These are phyloP conservation scores for Ophiodon elongatus DNA, from an alignment of 2,113 vertebrate species.

Conservation along the genomic window DNA sequence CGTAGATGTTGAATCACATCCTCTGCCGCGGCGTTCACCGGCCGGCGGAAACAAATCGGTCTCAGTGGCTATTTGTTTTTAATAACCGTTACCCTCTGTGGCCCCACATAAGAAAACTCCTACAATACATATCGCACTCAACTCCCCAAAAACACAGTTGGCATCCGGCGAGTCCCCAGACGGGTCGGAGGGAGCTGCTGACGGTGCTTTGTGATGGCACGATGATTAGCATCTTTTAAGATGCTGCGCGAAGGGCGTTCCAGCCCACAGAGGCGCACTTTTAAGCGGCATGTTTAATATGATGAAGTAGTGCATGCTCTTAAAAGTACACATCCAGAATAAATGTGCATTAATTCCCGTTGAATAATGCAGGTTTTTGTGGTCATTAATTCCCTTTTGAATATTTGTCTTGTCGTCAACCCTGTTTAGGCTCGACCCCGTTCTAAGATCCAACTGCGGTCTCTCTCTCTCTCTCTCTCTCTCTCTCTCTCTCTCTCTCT, in stretches of 20 bases:
- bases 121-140: background rate
- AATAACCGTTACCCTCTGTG: background rate
- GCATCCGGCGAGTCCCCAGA: background rate
- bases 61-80: slow-evolving; percentile 13
- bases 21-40: background rate
- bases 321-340: background rate
- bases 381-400: background rate
- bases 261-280: background rate
- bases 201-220: background rate
- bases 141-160: background rate
- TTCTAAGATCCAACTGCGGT: background rate
- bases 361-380: background rate
- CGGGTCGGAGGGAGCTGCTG: background rate
- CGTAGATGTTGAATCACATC: slow-evolving; percentile 9
- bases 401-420: too few species aligned
- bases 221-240: background rate
- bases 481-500: too few species aligned
- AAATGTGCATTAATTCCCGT: background rate
- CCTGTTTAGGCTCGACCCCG: too few species aligned
- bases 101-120: background rate
- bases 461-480: too few species aligned
- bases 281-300: background rate
- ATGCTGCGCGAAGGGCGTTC: background rate
- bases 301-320: background rate
- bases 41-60: background rate